These are phyloP conservation scores for Stegastes partitus DNA, from an alignment of 2,113 vertebrate species.

Conservation along the genomic window DNA sequence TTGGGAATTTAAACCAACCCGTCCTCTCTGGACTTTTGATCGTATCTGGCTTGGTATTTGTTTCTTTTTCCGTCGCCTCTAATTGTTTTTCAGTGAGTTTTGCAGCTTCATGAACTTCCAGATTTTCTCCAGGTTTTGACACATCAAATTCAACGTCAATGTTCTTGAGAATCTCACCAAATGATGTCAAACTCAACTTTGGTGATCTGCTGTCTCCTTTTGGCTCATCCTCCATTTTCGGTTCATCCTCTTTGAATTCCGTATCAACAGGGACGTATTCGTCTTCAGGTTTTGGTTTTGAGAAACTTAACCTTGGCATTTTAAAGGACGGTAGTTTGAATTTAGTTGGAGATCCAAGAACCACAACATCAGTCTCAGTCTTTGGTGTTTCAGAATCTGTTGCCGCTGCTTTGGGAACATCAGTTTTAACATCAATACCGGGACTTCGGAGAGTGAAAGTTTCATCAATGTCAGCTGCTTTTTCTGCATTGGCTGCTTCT, in stretches of 20 bases:
- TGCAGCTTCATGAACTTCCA: conserved; percentile 37
- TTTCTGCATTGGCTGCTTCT: conserved; percentile 23
- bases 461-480: conserved; percentile 23
- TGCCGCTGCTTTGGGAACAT: conserved; percentile 26
- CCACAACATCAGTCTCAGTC: conserved; percentile 24
- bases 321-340: conserved; percentile 80
- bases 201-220: conserved; percentile 69
- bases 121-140: conserved; percentile 50
- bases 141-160: conserved; percentile 83
- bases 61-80: conserved; percentile 51
- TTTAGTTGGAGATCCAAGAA: conserved; percentile 75
- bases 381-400: conserved; percentile 46
- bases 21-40: conserved; percentile 73
- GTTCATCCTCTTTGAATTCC: conserved; percentile 44
- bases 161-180: conserved; percentile 73
- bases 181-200: conserved; percentile 65
- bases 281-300: conserved; percentile 69
- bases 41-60: conserved; percentile 52
- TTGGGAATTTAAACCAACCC: conserved; percentile 83
- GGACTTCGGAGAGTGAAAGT: conserved; percentile 49
- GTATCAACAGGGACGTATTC: conserved; percentile 43
- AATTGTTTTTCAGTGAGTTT: conserved; percentile 25
- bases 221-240: conserved; percentile 44
- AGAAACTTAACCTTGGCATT: conserved; percentile 76
- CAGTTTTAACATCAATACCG: conserved; percentile 49